These are phyloP conservation scores for Mythimna pallens DNA, from an alignment of 2,888 invertebrate genomes.

Conservation along the genomic window DNA sequence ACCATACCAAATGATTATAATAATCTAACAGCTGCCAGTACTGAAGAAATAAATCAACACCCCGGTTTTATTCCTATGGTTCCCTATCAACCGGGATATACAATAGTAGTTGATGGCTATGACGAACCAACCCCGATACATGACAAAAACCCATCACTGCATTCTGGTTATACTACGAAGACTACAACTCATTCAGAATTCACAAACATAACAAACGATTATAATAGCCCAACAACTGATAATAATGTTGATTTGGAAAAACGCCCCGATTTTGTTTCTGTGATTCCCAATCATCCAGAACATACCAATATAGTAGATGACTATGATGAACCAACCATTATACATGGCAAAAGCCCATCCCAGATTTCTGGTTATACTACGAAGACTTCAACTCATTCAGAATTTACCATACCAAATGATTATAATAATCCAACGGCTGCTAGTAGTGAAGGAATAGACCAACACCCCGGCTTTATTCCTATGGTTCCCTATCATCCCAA, in stretches of 20 bases:
- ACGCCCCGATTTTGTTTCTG: neutral
- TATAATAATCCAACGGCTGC: neutral
- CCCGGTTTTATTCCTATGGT: neutral
- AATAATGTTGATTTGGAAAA: neutral
- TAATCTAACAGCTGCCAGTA: neutral
- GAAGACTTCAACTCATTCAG: neutral
- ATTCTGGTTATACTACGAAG: neutral
- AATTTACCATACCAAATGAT: neutral
- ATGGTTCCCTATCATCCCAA: neutral
- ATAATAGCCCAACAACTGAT: neutral
- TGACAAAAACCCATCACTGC: neutral
- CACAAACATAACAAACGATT: neutral
- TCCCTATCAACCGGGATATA: neutral
- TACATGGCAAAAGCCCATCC: neutral
- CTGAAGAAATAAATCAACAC: neutral
- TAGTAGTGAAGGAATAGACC: neutral
- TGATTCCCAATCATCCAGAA: neutral
- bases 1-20: neutral
- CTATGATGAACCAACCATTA: neutral
- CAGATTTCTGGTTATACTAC: neutral
- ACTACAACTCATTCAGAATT: neutral
- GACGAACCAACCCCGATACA: neutral
- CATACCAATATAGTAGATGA: neutral
- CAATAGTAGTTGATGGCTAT: neutral
- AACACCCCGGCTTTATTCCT: neutral